phyloP scores from a whole-genome alignment of 2,888 invertebrate species.

The Agapostemon virescens region DNA sequence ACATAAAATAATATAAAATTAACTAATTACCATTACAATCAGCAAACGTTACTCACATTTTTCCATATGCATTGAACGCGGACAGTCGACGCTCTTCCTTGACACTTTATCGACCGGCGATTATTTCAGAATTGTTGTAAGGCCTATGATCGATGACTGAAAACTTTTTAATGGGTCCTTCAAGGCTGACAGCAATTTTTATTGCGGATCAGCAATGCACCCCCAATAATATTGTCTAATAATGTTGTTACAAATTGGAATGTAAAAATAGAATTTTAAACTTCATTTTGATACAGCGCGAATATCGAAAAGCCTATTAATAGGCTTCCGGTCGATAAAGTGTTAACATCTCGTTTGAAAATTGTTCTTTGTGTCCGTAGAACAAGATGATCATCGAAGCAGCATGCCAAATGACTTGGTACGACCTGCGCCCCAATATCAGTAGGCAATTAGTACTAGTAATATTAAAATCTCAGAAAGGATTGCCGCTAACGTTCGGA shows the following conservation, averaged over 20 bases:
- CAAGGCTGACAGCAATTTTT: too few species aligned
- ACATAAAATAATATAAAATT: not conserved
- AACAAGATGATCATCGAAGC: constrained; percentile 48
- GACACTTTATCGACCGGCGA: too few species aligned
- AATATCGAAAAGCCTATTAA: too few species aligned
- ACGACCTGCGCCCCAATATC: constrained; percentile 46
- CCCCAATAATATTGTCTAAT: too few species aligned
- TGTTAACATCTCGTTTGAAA: not conserved
- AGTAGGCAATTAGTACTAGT: constrained; percentile 49
- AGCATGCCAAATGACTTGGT: constrained; percentile 63
- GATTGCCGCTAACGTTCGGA: constrained; percentile 56
- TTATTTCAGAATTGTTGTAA: too few species aligned
- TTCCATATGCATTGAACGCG: not conserved
- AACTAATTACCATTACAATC: not conserved
- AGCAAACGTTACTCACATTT: not conserved
- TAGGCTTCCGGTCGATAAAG: too few species aligned
- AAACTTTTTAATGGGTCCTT: too few species aligned
- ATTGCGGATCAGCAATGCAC: too few species aligned
- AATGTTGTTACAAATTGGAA: too few species aligned
- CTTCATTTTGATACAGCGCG: too few species aligned
- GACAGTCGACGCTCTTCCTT: not conserved
- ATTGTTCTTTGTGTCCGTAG: constrained; percentile 34
- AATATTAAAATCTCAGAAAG: constrained; percentile 57
- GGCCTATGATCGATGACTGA: too few species aligned
- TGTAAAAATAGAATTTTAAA: too few species aligned